Evolutionary conservation across 2,113 vertebrate species (phyloP).

Genomic region (Marcusenius ussheri): DNA sequence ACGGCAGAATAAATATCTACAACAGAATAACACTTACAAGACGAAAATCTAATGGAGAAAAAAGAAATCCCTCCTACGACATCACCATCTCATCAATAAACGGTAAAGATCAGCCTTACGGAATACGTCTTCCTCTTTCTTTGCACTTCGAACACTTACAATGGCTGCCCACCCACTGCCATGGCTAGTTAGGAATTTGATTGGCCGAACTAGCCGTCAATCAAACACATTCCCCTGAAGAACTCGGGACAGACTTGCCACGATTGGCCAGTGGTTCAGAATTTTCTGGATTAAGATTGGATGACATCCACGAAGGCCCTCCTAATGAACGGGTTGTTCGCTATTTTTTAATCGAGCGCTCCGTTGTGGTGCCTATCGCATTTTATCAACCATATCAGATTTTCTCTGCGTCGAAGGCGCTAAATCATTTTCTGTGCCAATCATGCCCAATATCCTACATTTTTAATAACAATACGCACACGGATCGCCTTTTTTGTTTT

Average conservation of each 20-base stretch:
- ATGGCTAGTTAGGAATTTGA: neutral
- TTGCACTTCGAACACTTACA: conserved; percentile 6
- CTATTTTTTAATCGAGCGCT: neutral
- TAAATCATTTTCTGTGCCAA: neutral
- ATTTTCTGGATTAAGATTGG: neutral
- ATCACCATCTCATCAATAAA: neutral
- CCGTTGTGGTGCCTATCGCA: neutral
- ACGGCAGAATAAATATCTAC: neutral
- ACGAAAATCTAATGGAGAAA: neutral
- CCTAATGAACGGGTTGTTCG: neutral
- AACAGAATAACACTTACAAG: neutral
- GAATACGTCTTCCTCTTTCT: conserved; percentile 26
- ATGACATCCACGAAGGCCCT: neutral
- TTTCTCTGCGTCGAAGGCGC: neutral
- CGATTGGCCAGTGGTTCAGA: neutral
- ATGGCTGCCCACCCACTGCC: conserved; percentile 11
- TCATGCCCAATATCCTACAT: neutral
- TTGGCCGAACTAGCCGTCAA: conserved; percentile 25
- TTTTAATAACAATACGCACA: neutral
- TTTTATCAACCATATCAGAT: neutral
- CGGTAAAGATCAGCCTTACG: neutral
- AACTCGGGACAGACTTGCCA: neutral
- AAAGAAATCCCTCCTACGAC: neutral
- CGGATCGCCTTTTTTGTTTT: neutral
- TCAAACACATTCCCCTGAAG: neutral